Evolutionary conservation across 2,888 invertebrate species (phyloP).

Genomic region (Pseudococcus jackbeardsleyi): DNA sequence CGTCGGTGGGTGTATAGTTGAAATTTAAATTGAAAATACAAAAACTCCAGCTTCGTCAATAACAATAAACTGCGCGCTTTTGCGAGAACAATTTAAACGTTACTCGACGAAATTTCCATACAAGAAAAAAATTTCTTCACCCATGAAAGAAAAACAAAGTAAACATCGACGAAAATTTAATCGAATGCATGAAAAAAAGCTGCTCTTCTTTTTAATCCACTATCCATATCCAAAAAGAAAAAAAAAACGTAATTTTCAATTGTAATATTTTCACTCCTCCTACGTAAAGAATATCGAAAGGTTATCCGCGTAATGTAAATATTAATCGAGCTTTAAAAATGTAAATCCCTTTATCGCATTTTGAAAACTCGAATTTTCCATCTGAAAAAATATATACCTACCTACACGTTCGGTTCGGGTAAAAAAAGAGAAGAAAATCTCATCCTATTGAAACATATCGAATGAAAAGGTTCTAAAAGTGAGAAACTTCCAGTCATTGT

Average conservation of each 20-base stretch:
- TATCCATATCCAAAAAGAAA: background rate
- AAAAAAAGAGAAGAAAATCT: background rate
- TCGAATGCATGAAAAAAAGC: background rate
- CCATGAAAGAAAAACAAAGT: background rate
- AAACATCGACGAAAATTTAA: background rate
- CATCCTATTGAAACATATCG: slow-evolving; percentile 19
- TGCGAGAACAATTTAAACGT: background rate
- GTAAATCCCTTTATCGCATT: slow-evolving; percentile 23
- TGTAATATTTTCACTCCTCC: background rate
- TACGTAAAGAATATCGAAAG: background rate
- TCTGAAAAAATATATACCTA: background rate
- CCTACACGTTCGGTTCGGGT: background rate
- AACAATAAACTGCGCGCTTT: slow-evolving; percentile 1
- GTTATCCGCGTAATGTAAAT: slow-evolving; percentile 2
- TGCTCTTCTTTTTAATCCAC: background rate
- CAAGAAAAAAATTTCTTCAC: background rate
- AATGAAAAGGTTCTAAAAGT: background rate
- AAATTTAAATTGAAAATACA: slow-evolving; percentile 26
- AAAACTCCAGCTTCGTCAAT: background rate
- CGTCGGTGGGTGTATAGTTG: background rate
- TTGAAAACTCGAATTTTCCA: slow-evolving; percentile 19
- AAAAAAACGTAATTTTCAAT: slow-evolving; percentile 1
- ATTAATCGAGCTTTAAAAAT: slow-evolving; percentile 14
- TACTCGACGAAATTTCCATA: background rate
- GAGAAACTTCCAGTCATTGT: slow-evolving; percentile 28